Evolutionary conservation across 2,797 vertebrate species (phyloP), one percentile per base, ranked within the genome.

Genomic region (Halcyon smyrnensis): DNA sequence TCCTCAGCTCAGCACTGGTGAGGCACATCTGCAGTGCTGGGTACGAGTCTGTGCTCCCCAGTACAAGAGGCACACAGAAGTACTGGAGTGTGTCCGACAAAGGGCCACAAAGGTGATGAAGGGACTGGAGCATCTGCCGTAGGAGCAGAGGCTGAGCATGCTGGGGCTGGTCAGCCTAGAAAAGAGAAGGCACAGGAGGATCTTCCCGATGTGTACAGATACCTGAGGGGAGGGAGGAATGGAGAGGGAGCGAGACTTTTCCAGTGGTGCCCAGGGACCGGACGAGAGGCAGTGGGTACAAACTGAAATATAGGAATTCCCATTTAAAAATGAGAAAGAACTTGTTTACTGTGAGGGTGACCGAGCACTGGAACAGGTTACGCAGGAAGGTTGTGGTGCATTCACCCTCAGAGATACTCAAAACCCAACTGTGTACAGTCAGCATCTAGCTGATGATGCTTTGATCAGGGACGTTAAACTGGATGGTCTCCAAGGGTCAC

Each of bases 381-480:
- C 1, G 0, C 8, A 24, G 50, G 41, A 27, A 20, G 8, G 2
- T 30, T 30, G 12, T 37, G 9, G 30, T 77, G 27, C 27, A n/a
- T 63, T 48, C 46, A 23, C 7, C 21, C 46, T 48, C 21, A 48
- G 46, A 48, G 46, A 48, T 48, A 23, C 21, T 48, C 46, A 48
- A 48, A 48, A 48, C 46, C 46, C 46, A 48, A 48, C 46, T 23
- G 46, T 48, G 23, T 48, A 51, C 34, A 50, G 37, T 75, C n/a
- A n/a, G n/a, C n/a, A n/a, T 84, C 46, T 63, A 64, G 13, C 21
- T 89, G 45, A 30, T 4, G 4, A 6, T 53, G 30, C 73, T 90
- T 48, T 79, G 45, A 50, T 64, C 36, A 54, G 27, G 8, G 11
- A 4, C 34, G 23, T 17, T 79, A 56, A 43, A 59, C 23, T 50